phyloP scores from a whole-genome alignment of 1,140 invertebrate species.

The Drosophila kikkawai region DNA sequence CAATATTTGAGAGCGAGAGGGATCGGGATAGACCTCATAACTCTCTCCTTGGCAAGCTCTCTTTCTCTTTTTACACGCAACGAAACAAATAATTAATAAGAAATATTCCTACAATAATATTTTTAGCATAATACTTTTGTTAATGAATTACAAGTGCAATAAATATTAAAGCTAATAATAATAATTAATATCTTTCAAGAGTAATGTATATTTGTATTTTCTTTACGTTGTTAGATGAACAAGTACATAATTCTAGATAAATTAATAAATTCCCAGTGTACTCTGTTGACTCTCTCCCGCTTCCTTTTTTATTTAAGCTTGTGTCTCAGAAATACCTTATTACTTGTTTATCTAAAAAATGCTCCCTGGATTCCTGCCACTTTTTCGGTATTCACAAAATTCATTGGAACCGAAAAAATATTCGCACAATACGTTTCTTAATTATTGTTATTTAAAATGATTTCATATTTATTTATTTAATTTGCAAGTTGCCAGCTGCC shows the following conservation, averaged over 20 bases:
- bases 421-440: conserved; percentile 46
- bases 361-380: conserved; percentile 16
- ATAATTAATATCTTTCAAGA: too few relatives aligned
- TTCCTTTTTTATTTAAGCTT: not conserved
- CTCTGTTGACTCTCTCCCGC: not conserved
- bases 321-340: not conserved
- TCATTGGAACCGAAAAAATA: conserved; percentile 3
- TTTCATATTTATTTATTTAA: conserved; percentile 51
- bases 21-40: not conserved
- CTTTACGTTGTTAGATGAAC: not conserved
- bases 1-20: conserved; percentile 24
- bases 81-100: not conserved
- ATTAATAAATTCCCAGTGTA: not conserved
- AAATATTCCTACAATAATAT: not conserved
- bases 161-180: too few relatives aligned
- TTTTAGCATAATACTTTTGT: not conserved
- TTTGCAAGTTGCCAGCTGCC: conserved; percentile 38
- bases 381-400: conserved; percentile 10
- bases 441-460: conserved; percentile 57
- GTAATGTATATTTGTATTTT: too few relatives aligned
- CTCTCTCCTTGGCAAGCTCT: conserved; percentile 5
- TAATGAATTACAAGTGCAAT: not conserved
- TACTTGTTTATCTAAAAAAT: not conserved
- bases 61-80: conserved; percentile 2
- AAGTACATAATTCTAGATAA: not conserved